Evolutionary conservation across 2,113 vertebrate species (phyloP).

Genomic region (Cryptotis parvus): DNA sequence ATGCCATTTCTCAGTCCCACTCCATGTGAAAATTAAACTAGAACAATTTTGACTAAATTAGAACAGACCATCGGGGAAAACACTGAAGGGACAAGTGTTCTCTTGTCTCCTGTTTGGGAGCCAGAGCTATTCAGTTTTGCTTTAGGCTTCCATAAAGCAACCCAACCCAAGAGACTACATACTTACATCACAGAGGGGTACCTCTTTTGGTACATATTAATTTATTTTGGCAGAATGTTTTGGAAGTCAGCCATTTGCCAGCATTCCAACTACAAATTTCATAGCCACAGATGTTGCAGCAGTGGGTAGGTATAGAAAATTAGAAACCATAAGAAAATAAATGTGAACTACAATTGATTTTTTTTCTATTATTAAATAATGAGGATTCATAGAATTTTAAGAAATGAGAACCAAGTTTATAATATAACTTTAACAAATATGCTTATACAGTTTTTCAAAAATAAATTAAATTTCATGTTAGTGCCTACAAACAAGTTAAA

Average conservation of each 20-base stretch:
- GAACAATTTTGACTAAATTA: constrained; percentile 74
- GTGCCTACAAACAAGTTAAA: neutral
- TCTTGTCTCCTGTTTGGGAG: constrained; percentile 46
- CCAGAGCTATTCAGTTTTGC: constrained; percentile 67
- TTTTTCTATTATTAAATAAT: neutral
- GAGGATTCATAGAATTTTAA: neutral
- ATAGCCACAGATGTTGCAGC: constrained; percentile 6
- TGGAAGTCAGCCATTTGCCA: constrained; percentile 80
- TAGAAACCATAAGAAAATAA: constrained; percentile 35
- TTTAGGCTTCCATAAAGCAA: constrained; percentile 66
- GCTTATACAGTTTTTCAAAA: neutral
- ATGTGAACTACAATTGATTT: constrained; percentile 2
- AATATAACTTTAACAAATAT: neutral
- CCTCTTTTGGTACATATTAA: constrained; percentile 76
- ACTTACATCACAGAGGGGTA: constrained; percentile 40
- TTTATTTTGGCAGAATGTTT: constrained; percentile 77
- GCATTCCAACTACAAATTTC: constrained; percentile 70
- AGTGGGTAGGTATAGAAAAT: constrained; percentile 74
- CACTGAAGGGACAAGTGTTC: constrained; percentile 43
- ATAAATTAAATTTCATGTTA: neutral
- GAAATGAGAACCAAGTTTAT: neutral
- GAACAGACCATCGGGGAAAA: constrained; percentile 54
- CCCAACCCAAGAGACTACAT: constrained; percentile 59
- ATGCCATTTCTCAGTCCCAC: neutral
- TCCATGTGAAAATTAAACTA: constrained; percentile 35